A percentile compares a stretch with the other conserved stretches of the same genome.
Conservation (phyloP, 1,140 invertebrate species). For the Drosophila azteca region DNA sequence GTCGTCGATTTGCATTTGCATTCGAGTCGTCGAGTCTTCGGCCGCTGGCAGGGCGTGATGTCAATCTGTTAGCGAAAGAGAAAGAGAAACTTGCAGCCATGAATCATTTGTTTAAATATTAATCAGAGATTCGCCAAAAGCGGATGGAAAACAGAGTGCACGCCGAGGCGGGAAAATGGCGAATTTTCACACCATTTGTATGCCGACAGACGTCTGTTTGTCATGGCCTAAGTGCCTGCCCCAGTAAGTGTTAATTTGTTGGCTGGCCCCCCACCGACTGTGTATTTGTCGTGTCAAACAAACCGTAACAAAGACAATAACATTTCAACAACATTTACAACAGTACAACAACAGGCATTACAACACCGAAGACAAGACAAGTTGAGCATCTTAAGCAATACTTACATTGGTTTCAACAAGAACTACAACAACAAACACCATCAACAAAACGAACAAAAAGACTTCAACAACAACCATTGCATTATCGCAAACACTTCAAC, state of each 20-base stretch:
- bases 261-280: neutral
- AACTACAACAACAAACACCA: too few species aligned
- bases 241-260: constrained; percentile 35
- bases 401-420: too few species aligned
- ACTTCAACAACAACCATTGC: constrained; percentile 17
- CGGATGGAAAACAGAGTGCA: neutral
- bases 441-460: too few species aligned
- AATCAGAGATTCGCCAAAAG: neutral
- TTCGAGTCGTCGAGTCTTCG: constrained; percentile 64
- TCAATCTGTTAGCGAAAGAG: constrained; percentile 41
- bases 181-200: constrained; percentile 31
- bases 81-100: constrained; percentile 29
- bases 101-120: constrained; percentile 3
- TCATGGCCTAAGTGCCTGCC: neutral
- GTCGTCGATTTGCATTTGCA: constrained; percentile 78
- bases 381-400: too few species aligned
- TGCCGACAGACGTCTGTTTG: neutral
- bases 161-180: constrained; percentile 4
- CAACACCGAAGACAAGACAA: too few species aligned
- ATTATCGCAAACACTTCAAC: constrained; percentile 13
- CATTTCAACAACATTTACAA: constrained; percentile 22
- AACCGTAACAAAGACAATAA: constrained; percentile 45
- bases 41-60: constrained; percentile 20
- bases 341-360: constrained; percentile 17
- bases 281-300: constrained; percentile 46